phyloP scores from a whole-genome alignment of 2,888 invertebrate species.

The Hecatera dysodea region DNA sequence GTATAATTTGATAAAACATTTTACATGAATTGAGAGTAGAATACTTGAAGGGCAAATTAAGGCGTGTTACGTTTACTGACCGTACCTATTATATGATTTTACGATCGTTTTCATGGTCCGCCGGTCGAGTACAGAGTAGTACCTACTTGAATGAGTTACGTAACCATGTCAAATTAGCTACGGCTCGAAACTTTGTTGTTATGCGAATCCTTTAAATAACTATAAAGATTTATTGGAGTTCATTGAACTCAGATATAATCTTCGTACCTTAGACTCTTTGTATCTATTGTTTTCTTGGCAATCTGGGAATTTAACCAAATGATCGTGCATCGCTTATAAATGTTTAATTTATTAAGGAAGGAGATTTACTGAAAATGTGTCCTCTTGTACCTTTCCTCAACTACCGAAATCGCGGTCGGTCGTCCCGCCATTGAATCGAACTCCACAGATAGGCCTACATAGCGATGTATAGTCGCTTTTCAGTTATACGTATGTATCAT shows the following conservation, averaged over 20 bases:
- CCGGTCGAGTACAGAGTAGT: conserved; percentile 36
- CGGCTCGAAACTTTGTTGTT: conserved; percentile 19
- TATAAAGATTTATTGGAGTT: conserved; percentile 43
- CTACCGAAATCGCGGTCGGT: not conserved
- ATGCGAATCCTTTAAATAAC: conserved; percentile 47
- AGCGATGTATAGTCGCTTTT: conserved; percentile 10
- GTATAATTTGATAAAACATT: conserved; percentile 1
- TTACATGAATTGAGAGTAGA: conserved; percentile 17
- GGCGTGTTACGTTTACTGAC: conserved; percentile 39
- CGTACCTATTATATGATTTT: conserved; percentile 17
- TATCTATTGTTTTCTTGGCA: conserved; percentile 31
- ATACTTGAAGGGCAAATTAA: conserved; percentile 22
- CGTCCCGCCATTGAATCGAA: conserved; percentile 2
- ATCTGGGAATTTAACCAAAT: conserved; percentile 17
- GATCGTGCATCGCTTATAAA: not conserved
- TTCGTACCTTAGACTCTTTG: too few relatives aligned
- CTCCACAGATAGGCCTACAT: not conserved
- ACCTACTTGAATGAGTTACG: conserved; percentile 61
- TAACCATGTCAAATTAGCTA: conserved; percentile 39
- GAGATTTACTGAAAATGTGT: conserved; percentile 15
- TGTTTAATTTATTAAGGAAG: conserved; percentile 13
- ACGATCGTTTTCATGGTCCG: conserved; percentile 48
- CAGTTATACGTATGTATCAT: conserved; percentile 31
- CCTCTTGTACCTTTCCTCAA: not conserved
- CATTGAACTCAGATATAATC: too few relatives aligned